A percentile compares a stretch with the other conserved stretches of the same genome.
Conservation (phyloP, 2,888 invertebrate species). For the Tetragonula carbonaria region DNA sequence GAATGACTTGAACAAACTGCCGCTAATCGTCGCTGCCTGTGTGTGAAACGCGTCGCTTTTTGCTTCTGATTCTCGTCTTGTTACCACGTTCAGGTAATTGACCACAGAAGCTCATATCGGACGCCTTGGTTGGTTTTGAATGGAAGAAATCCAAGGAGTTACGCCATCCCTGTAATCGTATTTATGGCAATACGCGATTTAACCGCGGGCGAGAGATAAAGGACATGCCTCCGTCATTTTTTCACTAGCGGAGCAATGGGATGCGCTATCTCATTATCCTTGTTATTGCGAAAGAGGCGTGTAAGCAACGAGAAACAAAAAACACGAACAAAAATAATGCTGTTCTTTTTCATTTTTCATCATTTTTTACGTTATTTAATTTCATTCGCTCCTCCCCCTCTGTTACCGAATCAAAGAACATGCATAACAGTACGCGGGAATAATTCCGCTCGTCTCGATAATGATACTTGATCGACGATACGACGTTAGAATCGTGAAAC, state of each 20-base stretch:
- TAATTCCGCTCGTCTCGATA: constrained; percentile 43
- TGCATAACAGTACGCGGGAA: neutral
- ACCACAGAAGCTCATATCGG: constrained; percentile 17
- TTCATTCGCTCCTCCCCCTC: neutral
- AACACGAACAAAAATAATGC: neutral
- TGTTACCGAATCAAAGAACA: neutral
- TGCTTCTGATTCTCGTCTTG: constrained; percentile 23
- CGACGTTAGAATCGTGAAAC: constrained; percentile 1
- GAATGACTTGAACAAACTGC: constrained; percentile 23
- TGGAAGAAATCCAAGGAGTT: neutral
- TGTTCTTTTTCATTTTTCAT: neutral
- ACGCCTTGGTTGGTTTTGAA: neutral
- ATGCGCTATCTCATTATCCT: neutral
- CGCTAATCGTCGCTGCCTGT: constrained; percentile 50
- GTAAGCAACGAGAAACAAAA: neutral
- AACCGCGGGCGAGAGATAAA: neutral
- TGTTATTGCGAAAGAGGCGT: neutral
- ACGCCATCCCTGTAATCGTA: neutral
- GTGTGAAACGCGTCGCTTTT: constrained; percentile 35
- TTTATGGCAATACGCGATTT: neutral
- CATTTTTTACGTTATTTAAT: too few relatives aligned
- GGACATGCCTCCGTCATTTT: neutral
- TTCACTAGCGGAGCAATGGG: neutral
- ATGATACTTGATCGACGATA: constrained; percentile 38
- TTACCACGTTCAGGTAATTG: constrained; percentile 10